Conservation (phyloP, 1,140 invertebrate genomes). For the Bombus confusus region DNA sequence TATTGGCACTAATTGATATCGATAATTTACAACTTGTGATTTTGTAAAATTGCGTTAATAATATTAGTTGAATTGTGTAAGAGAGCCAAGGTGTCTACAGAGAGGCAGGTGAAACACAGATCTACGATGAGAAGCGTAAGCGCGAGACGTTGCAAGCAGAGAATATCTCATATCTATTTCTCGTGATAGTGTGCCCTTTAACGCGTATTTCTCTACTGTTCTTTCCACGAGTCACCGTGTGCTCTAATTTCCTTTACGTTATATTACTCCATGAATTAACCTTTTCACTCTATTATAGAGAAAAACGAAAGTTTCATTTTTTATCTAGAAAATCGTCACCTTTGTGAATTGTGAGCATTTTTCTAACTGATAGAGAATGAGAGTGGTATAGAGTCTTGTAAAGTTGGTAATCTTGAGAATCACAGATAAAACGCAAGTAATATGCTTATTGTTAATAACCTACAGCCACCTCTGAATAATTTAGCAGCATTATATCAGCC, state of each 20-base stretch:
- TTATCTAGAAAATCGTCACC: neutral
- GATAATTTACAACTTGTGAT: neutral
- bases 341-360: neutral
- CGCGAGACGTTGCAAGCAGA: conserved; percentile 42
- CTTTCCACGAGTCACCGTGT: conserved; percentile 15
- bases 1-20: neutral
- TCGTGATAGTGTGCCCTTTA: neutral
- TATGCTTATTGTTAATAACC: no score
- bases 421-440: no score
- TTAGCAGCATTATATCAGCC: no score
- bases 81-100: conserved; percentile 36
- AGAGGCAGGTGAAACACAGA: conserved; percentile 48
- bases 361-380: no score
- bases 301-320: neutral
- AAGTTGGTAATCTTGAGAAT: no score
- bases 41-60: neutral
- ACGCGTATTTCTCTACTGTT: neutral
- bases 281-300: neutral
- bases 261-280: neutral
- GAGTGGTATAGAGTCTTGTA: no score
- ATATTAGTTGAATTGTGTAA: neutral
- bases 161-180: neutral
- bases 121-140: conserved; percentile 53
- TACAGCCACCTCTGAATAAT: no score
- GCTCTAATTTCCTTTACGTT: neutral